Percentiles rank a stretch among this genome's conserved stretches.
Evolutionary conservation across 2,797 vertebrate species (phyloP).

Genomic region (Philypnodon macrostomus): DNA sequence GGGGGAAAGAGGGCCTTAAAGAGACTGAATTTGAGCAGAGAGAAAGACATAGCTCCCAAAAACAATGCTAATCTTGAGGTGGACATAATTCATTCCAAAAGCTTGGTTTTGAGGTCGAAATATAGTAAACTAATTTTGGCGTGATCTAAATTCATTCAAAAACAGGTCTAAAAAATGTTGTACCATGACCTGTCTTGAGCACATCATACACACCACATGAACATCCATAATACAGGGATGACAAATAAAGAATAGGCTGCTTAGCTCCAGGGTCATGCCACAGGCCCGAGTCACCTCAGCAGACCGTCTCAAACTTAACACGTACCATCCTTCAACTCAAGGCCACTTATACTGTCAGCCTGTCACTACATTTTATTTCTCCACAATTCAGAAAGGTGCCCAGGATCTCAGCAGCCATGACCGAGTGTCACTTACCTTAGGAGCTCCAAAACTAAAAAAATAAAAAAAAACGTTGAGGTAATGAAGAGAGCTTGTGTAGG

Average conservation of each 20-base stretch:
- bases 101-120: no score
- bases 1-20: no score
- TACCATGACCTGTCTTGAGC: constrained; percentile 37
- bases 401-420: constrained; percentile 21
- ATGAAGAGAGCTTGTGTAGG: constrained; percentile 3
- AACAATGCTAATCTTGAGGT: no score
- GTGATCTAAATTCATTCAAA: constrained; percentile 6
- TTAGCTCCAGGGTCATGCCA: constrained; percentile 53
- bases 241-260: constrained; percentile 40
- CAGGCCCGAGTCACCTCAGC: constrained; percentile 50
- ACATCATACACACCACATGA: constrained; percentile 39
- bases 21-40: no score
- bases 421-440: neutral
- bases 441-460: neutral
- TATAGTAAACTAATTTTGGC: no score
- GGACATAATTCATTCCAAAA: no score
- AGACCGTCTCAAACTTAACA: constrained; percentile 30
- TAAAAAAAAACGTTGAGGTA: constrained; percentile 1
- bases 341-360: constrained; percentile 46
- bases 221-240: constrained; percentile 47
- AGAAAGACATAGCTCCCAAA: no score
- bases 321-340: constrained; percentile 35
- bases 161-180: constrained; percentile 39
- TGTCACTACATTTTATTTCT: constrained; percentile 40
- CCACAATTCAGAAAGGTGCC: constrained; percentile 26